phyloP scores from a whole-genome alignment of 2,888 invertebrate species.

The Drosophila anomalata region DNA sequence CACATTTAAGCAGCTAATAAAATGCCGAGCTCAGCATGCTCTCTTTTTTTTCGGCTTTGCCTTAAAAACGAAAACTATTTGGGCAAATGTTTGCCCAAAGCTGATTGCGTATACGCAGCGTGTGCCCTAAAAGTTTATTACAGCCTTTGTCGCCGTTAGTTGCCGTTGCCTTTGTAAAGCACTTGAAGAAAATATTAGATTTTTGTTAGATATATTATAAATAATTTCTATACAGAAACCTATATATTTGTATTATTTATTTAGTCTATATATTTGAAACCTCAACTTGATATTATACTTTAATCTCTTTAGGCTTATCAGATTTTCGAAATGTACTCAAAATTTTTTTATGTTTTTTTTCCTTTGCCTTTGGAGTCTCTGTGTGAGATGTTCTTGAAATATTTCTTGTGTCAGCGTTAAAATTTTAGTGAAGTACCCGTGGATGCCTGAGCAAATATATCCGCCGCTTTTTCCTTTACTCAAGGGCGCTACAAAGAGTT shows the following conservation, averaged over 20 bases:
- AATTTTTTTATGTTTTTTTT: slow-evolving; percentile 5
- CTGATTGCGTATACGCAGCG: slow-evolving; percentile 76
- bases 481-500: slow-evolving; percentile 73
- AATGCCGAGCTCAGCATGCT: slow-evolving; percentile 70
- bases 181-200: not conserved
- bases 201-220: not conserved
- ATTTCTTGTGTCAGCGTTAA: slow-evolving; percentile 77
- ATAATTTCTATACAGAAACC: not conserved
- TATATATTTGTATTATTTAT: too few relatives aligned
- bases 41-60: slow-evolving; percentile 51
- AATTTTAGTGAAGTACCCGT: slow-evolving; percentile 69
- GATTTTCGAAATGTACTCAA: not conserved
- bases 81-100: slow-evolving; percentile 70
- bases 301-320: not conserved
- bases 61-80: slow-evolving; percentile 66
- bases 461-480: slow-evolving; percentile 47
- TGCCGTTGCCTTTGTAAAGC: slow-evolving; percentile 20
- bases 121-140: slow-evolving; percentile 64
- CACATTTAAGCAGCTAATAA: slow-evolving; percentile 76
- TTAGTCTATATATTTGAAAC: too few relatives aligned
- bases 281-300: not conserved
- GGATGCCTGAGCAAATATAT: slow-evolving; percentile 68
- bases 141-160: slow-evolving; percentile 54
- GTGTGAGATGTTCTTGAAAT: slow-evolving; percentile 54
- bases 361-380: slow-evolving; percentile 20